Evolutionary conservation across 2,797 vertebrate species (phyloP).

Genomic region (Orestias chungarensis): DNA sequence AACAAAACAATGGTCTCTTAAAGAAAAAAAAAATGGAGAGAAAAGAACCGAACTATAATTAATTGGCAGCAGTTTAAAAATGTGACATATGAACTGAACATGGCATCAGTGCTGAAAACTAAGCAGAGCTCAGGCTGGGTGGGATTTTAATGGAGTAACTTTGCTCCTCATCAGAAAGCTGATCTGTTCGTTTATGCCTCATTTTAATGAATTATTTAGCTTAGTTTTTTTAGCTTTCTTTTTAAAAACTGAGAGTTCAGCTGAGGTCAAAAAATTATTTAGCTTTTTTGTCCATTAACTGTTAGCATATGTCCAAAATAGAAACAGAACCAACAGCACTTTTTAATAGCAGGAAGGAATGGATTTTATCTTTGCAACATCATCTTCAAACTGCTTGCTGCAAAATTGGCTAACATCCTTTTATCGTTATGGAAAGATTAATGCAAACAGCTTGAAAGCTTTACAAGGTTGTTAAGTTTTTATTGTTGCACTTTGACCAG

Average conservation of each 20-base stretch:
- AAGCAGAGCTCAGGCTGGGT: neutral
- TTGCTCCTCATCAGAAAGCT: neutral
- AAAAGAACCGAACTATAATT: neutral
- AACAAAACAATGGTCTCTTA: neutral
- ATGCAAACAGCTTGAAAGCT: neutral
- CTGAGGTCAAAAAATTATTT: neutral
- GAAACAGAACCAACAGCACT: neutral
- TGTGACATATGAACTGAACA: neutral
- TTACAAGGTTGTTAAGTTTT: neutral
- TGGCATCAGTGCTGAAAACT: neutral
- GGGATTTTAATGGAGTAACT: neutral
- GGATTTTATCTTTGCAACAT: neutral
- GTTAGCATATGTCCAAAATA: neutral
- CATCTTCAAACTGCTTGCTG: neutral
- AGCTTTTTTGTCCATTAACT: neutral
- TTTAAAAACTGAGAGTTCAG: neutral
- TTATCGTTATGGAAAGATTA: neutral
- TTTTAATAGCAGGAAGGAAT: neutral
- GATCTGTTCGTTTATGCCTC: neutral
- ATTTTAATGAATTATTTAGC: neutral
- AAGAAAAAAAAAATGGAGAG: neutral
- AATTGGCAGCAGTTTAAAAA: neutral
- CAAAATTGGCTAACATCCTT: neutral
- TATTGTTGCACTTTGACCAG: conserved; percentile 4
- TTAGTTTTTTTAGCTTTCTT: neutral